A percentile compares a stretch with the other conserved stretches of the same genome.
These are phyloP conservation scores for Otus sunia DNA, from an alignment of 2,113 vertebrate genomes.

Conservation along the genomic window DNA sequence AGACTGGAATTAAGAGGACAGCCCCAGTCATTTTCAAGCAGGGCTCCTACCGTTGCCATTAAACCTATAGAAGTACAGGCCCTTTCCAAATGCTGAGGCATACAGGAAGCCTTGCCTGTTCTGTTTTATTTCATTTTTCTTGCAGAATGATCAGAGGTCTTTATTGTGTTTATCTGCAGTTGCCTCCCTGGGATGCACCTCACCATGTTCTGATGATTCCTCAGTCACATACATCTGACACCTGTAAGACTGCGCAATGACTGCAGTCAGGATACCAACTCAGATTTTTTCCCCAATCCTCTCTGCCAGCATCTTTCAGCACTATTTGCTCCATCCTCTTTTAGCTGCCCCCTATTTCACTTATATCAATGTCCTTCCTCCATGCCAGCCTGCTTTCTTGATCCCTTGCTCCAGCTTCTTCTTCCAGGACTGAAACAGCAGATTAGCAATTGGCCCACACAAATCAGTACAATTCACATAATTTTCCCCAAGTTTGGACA, in stretches of 20 bases:
- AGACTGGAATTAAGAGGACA: background rate
- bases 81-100: background rate
- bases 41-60: background rate
- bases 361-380: background rate
- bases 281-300: background rate
- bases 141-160: background rate
- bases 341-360: background rate
- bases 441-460: background rate
- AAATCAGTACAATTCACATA: background rate
- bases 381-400: background rate
- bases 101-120: background rate
- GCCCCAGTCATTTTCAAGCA: background rate
- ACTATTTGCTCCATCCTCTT: background rate
- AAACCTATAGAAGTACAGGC: background rate
- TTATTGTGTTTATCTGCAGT: background rate
- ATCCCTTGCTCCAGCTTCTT: background rate
- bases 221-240: background rate
- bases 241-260: background rate
- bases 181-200: background rate
- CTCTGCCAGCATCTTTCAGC: background rate
- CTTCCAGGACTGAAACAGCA: background rate
- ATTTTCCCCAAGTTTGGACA: background rate
- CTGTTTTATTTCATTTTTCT: background rate
- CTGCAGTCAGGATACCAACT: background rate
- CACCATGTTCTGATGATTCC: background rate